Percentiles rank a stretch among this genome's conserved stretches.
phyloP scores from a whole-genome alignment of 2,113 vertebrate species.

The Crypturellus undulatus region DNA sequence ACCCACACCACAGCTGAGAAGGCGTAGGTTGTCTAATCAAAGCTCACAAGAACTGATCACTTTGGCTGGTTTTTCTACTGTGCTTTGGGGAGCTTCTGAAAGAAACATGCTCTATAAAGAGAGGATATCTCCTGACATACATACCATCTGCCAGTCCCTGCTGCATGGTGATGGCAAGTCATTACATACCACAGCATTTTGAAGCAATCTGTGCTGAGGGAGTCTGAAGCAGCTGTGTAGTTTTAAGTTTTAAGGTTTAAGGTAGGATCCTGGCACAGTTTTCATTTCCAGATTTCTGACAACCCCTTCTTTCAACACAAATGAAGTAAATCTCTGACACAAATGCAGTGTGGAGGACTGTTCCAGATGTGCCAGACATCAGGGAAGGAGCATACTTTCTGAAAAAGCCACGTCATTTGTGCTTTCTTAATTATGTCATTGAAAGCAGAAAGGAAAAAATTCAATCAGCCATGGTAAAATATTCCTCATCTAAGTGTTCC shows the following conservation, averaged over 20 bases:
- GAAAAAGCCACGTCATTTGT: neutral
- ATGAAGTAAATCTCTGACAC: slow-evolving; percentile 52
- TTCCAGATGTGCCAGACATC: slow-evolving; percentile 24
- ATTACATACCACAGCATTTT: neutral
- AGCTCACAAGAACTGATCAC: neutral
- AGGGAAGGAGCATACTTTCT: neutral
- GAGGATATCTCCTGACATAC: neutral
- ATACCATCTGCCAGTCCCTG: neutral
- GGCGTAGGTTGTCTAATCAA: neutral
- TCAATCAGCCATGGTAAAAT: neutral
- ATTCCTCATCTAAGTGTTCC: neutral
- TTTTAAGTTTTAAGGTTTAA: slow-evolving; percentile 64
- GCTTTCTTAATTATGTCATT: slow-evolving; percentile 14
- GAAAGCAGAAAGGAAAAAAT: slow-evolving; percentile 48
- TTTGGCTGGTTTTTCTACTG: neutral
- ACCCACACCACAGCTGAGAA: neutral
- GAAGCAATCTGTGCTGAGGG: neutral
- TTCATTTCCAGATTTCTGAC: slow-evolving; percentile 50
- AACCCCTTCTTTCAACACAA: slow-evolving; percentile 56
- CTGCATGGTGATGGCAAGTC: neutral
- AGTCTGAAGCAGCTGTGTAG: slow-evolving; percentile 38
- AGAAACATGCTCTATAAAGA: neutral
- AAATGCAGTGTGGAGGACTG: neutral
- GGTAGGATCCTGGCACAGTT: slow-evolving; percentile 20
- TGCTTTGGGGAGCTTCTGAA: neutral